These are phyloP conservation scores for Leptogaster cylindrica DNA, from an alignment of 2,888 invertebrate genomes.

Conservation along the genomic window DNA sequence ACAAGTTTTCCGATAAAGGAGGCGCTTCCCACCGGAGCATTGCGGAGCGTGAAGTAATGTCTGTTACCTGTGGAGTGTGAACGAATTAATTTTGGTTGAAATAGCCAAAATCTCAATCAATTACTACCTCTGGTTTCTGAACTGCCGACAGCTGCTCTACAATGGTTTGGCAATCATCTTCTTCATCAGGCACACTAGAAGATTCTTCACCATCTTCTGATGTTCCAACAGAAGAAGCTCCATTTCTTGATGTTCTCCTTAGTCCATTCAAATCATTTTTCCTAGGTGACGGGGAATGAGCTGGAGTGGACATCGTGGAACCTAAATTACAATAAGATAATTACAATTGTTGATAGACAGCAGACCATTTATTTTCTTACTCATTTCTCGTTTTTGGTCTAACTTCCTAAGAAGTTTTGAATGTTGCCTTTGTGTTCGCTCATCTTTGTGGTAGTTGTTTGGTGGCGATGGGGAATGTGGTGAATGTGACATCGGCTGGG, in stretches of 20 bases:
- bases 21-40: constrained; percentile 83
- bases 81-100: background rate
- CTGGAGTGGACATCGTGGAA: constrained; percentile 65
- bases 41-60: constrained; percentile 83
- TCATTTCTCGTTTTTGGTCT: constrained; percentile 70
- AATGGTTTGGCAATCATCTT: constrained; percentile 72
- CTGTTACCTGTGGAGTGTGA: constrained; percentile 70
- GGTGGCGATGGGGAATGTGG: constrained; percentile 74
- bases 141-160: constrained; percentile 77
- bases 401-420: constrained; percentile 78
- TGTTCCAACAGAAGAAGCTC: constrained; percentile 67
- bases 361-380: too few species aligned
- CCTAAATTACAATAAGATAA: constrained; percentile 50
- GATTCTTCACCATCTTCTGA: constrained; percentile 81
- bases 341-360: too few species aligned
- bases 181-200: constrained; percentile 75
- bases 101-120: constrained; percentile 3
- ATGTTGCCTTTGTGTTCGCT: constrained; percentile 78
- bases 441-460: constrained; percentile 74
- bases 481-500: constrained; percentile 66
- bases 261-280: constrained; percentile 70
- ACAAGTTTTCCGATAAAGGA: constrained; percentile 46
- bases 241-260: constrained; percentile 62
- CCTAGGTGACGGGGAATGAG: constrained; percentile 69
- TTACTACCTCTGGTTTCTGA: constrained; percentile 72